Evolutionary conservation across 2,113 vertebrate genomes (phyloP), one percentile per base, ranked within the genome.

Genomic region (Muntiacus reevesi): DNA sequence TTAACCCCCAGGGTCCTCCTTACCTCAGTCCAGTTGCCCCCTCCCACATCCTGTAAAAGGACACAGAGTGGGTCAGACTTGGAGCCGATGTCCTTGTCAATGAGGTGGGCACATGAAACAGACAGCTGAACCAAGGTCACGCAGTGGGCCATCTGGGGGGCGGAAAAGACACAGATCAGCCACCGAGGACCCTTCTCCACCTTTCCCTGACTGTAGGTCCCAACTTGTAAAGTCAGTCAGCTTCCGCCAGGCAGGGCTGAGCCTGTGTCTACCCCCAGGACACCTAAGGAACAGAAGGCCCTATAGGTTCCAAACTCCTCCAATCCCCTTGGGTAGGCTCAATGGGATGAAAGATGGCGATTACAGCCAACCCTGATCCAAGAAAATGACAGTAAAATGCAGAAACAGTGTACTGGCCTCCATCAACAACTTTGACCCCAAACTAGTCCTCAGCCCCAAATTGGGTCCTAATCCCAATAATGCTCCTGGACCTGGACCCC

Each of bases 21-120:
- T 97, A 99, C 99, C 99, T 99, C 99, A 8, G 97, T 98, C 99
- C 99, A 99, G 5, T 13, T 98, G 86, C 99, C 99, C 3, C 98
- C 99, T n/a, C 99, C 99, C n/a, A 97, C 84, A 59, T 98, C 99
- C 98, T 99, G 99, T 27, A 99, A 99, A 97, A 99, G 98, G 28
- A 99, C 99, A n/a, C 99, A 99, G 43, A 99, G 98, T 0, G 99
- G 99, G 83, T 99, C 99, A 2, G 99, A 99, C 92, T 99, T 99
- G 50, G 99, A 99, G 12, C 99, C 98, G 9, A 99, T 97, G 98
- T 99, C 99, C 98, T 99, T 99, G 98, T 99, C 99, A 97, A 99
- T 99, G 52, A 99, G 99, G 97, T 99, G 98, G 27, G 98, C 96
- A 97, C 99, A 99, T 95, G 99, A 99, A 97, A 99, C 95, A 3